Evolutionary conservation across 2,797 vertebrate genomes (phyloP).

Genomic region (Pipistrellus pygmaeus): DNA sequence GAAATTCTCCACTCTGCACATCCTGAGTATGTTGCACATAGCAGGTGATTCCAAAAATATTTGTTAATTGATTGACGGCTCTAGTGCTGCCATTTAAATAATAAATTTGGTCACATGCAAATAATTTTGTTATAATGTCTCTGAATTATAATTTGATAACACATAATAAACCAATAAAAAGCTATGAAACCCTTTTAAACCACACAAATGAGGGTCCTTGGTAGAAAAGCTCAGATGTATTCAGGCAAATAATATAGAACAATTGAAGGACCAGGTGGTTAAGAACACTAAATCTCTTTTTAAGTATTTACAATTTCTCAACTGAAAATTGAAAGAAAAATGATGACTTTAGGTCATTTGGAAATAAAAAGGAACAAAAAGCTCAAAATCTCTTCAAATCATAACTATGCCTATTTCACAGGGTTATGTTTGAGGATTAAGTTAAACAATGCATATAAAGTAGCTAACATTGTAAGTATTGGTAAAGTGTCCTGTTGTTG

Average conservation of each 20-base stretch:
- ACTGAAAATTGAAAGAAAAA: conserved; percentile 48
- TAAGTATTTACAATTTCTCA: conserved; percentile 32
- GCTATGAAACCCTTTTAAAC: conserved; percentile 37
- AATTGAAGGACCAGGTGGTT: conserved; percentile 8
- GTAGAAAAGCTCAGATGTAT: conserved; percentile 39
- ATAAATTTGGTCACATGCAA: conserved; percentile 50
- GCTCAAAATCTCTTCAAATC: conserved; percentile 7
- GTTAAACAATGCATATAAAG: not conserved
- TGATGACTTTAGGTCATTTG: not conserved
- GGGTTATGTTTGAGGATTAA: not conserved
- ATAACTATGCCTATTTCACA: not conserved
- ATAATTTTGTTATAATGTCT: conserved; percentile 30
- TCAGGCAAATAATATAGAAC: conserved; percentile 22
- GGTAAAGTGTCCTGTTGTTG: not conserved
- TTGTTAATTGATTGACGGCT: not conserved
- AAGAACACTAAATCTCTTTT: conserved; percentile 26
- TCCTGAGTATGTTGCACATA: not conserved
- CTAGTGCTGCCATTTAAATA: conserved; percentile 42
- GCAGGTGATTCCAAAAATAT: not conserved
- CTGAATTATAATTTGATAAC: conserved; percentile 40
- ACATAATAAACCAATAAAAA: conserved; percentile 62
- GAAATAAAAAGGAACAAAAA: conserved; percentile 45
- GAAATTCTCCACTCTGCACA: not conserved
- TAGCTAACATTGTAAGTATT: not conserved
- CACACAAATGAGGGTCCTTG: conserved; percentile 35